These are phyloP conservation scores for Plemyria rubiginata DNA, from an alignment of 2,888 invertebrate species.

Conservation along the genomic window DNA sequence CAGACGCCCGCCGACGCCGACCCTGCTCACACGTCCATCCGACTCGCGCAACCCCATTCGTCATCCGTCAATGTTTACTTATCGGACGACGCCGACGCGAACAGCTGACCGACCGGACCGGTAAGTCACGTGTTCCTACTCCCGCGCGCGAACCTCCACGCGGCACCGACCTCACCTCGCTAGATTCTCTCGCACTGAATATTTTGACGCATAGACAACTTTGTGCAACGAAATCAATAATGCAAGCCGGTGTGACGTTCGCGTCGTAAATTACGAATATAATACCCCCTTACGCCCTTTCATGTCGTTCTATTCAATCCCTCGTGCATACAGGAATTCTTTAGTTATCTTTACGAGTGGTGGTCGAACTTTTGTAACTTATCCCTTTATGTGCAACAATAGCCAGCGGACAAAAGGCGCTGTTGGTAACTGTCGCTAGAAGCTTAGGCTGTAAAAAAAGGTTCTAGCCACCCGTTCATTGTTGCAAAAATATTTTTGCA, in stretches of 20 bases:
- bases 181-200: conserved; percentile 51
- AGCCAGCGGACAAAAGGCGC: conserved; percentile 70
- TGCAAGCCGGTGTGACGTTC: conserved; percentile 66
- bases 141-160: conserved; percentile 45
- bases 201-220: conserved; percentile 60
- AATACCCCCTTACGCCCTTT: conserved; percentile 78
- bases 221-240: conserved; percentile 71
- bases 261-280: conserved; percentile 78
- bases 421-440: conserved; percentile 61
- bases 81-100: conserved; percentile 76
- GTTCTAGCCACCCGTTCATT: conserved; percentile 65
- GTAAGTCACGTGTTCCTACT: conserved; percentile 79
- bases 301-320: conserved; percentile 70
- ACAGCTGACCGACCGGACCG: conserved; percentile 83
- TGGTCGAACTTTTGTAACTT: conserved; percentile 78
- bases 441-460: conserved; percentile 65
- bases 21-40: conserved; percentile 72
- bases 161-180: conserved; percentile 39
- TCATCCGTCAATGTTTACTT: conserved; percentile 81
- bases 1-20: conserved; percentile 85
- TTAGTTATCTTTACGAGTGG: conserved; percentile 78
- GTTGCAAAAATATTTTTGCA: conserved; percentile 81
- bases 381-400: conserved; percentile 77
- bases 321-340: conserved; percentile 70
- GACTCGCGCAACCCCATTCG: conserved; percentile 67